Conservation (phyloP, 2,113 vertebrate species). For the Cygnus buccinator region DNA sequence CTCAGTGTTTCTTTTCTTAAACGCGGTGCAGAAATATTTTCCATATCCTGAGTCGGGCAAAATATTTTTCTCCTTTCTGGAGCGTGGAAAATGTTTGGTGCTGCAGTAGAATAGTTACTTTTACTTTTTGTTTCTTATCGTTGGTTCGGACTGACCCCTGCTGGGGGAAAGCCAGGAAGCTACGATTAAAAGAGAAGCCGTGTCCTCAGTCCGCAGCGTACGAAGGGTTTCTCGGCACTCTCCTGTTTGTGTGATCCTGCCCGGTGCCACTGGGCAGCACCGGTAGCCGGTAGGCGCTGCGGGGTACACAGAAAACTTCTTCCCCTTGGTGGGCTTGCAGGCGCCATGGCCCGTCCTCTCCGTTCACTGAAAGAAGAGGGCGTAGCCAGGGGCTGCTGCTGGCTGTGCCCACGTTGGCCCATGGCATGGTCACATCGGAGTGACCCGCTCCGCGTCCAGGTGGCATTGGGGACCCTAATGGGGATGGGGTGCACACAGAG, state of each 20-base stretch:
- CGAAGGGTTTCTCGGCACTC: neutral
- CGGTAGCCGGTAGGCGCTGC: fast-evolving
- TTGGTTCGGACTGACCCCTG: slow-evolving; percentile 53
- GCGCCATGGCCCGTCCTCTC: neutral
- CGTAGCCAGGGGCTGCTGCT: fast-evolving
- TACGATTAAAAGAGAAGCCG: neutral
- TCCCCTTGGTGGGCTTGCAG: fast-evolving
- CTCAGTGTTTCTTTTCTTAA: neutral
- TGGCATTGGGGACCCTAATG: fast-evolving
- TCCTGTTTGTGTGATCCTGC: neutral
- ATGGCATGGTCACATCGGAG: fast-evolving
- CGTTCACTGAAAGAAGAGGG: neutral
- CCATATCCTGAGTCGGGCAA: neutral
- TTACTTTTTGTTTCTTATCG: neutral
- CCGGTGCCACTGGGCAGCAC: fast-evolving
- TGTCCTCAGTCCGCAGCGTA: neutral
- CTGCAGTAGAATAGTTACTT: neutral
- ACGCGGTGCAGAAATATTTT: neutral
- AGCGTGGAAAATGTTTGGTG: neutral
- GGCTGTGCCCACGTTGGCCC: neutral
- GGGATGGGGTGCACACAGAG: fast-evolving
- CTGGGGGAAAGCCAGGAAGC: slow-evolving; percentile 29
- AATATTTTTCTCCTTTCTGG: neutral
- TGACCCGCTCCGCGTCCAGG: neutral
- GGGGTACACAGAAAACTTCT: neutral